Percentiles rank a stretch among this genome's conserved stretches.
phyloP scores from a whole-genome alignment of 1,140 invertebrate species.

The Limonius californicus region DNA sequence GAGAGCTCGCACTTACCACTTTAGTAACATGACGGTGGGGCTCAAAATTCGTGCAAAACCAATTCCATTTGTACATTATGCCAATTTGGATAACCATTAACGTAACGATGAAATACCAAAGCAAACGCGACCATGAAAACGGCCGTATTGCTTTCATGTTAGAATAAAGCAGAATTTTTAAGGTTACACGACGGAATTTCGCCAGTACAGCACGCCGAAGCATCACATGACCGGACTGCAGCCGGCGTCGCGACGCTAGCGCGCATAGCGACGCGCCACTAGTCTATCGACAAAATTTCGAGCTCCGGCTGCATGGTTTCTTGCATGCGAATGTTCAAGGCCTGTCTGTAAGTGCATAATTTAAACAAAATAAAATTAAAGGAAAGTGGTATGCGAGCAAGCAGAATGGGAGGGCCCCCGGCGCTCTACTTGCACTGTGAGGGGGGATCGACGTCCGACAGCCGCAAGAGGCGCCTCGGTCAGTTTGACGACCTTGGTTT shows the following conservation, averaged over 20 bases:
- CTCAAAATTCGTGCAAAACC: not conserved
- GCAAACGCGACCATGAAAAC: not conserved
- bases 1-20: too few relatives aligned
- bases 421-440: not conserved
- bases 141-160: not conserved
- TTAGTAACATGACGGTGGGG: not conserved
- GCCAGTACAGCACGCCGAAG: too few relatives aligned
- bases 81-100: not conserved
- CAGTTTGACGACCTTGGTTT: constrained; percentile 5
- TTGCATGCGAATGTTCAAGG: too few relatives aligned
- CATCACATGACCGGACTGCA: too few relatives aligned
- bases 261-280: not conserved
- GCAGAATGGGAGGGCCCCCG: not conserved
- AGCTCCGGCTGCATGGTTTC: too few relatives aligned
- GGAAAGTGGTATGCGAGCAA: not conserved
- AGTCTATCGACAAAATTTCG: not conserved
- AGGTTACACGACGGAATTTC: not conserved
- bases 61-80: not conserved
- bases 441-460: not conserved
- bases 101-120: not conserved
- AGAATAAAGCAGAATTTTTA: not conserved
- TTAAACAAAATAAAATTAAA: not conserved
- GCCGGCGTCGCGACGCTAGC: constrained; percentile 5
- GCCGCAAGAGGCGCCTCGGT: constrained; percentile 6
- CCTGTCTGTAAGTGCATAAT: not conserved